Evolutionary conservation across 2,797 vertebrate species (phyloP), one percentile per base, ranked within the genome.

Genomic region (Lophotriccus pileatus): DNA sequence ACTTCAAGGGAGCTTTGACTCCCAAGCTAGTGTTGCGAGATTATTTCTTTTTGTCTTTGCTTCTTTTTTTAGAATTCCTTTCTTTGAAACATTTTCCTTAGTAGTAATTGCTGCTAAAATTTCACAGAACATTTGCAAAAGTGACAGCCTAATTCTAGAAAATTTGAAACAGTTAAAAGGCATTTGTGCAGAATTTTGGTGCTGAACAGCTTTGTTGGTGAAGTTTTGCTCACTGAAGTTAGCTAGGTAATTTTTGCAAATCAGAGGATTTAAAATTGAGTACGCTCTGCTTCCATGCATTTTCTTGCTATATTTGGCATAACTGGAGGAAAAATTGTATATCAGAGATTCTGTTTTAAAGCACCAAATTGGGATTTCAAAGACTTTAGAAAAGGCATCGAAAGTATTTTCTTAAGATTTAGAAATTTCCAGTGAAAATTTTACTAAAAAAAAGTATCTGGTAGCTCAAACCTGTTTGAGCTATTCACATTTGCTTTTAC

Each of bases 291-390:
- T 94, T 91, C 84, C 50, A 30, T 74, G 92, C 62, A 39, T 90
- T 92, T 92, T 72, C 70, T 76, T 94, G 37, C 95, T 97, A 84
- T 91, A 88, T 93, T 90, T 91, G 95, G 85, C 56, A 47, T 91
- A 89, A 93, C 83, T 94, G 78, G 67, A 89, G 93, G 94, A 91
- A 94, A 97, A 95, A 93, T 4, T 62, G 36, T 86, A 7, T 91
- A 88, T 88, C 93, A 96, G 91, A 95, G 69, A 96, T 97, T 97
- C 96, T 94, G 95, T 96, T 96, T 97, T 95, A 97, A 97, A 95
- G 96, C 77, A 19, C 59, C 87, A 96, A 93, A 97, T 39, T 27
- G 93, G 92, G 92, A 97, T 97, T 97, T 96, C 96, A 95, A 95
- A 96, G 96, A 95, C 93, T 82, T 96, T 93, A 89, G 97, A 95